Evolutionary conservation across 1,140 invertebrate genomes (phyloP).

Genomic region (Piezodorus guildinii): DNA sequence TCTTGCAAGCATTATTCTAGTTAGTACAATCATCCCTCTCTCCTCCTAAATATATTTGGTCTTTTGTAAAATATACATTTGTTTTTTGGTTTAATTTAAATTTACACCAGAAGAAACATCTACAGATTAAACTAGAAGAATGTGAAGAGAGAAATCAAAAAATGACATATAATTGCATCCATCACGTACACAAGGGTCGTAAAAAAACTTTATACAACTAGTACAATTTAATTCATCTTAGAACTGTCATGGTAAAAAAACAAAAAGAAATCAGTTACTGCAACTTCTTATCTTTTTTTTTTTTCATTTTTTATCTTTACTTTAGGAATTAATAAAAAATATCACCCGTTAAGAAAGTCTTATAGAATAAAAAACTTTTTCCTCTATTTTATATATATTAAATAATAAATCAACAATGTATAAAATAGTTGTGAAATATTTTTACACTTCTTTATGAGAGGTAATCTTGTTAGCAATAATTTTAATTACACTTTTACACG

Average conservation of each 20-base stretch:
- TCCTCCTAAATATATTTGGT: conserved; percentile 1
- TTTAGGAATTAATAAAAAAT: conserved; percentile 10
- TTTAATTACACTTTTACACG: conserved; percentile 22
- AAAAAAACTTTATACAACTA: conserved; percentile 21
- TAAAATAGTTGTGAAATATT: conserved; percentile 9
- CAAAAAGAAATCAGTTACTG: background rate
- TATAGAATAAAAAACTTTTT: conserved; percentile 8
- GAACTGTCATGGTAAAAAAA: conserved; percentile 24
- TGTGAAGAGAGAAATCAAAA: background rate
- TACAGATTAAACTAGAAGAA: background rate
- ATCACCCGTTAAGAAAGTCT: conserved; percentile 12
- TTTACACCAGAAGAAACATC: background rate
- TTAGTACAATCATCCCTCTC: conserved; percentile 3
- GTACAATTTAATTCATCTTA: conserved; percentile 13
- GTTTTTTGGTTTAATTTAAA: background rate
- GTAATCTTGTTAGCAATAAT: conserved; percentile 18
- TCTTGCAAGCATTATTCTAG: conserved; percentile 3
- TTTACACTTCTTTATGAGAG: conserved; percentile 12
- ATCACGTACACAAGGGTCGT: conserved; percentile 30
- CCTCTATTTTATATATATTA: conserved; percentile 11
- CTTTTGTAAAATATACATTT: conserved; percentile 11
- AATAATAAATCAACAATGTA: conserved; percentile 17
- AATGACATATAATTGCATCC: conserved; percentile 22
- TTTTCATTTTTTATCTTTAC: conserved; percentile 1
- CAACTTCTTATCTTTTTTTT: conserved; percentile 11